Percentiles rank a stretch among this genome's conserved stretches.
Evolutionary conservation across 2,888 invertebrate species (phyloP).

Genomic region (Anagyrus pseudococci): DNA sequence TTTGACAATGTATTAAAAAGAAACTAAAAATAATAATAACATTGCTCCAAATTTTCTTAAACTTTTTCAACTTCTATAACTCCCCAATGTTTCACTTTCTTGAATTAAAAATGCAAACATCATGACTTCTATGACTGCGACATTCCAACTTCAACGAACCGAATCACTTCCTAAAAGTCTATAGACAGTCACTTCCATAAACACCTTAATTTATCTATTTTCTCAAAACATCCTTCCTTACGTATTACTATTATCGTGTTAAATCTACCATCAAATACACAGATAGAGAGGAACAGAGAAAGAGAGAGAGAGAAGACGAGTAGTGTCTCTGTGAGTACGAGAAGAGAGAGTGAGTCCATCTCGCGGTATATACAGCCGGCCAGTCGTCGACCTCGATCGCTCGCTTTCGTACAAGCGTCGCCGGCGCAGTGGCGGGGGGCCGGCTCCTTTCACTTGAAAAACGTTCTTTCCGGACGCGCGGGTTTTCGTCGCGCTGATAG

Average conservation of each 20-base stretch:
- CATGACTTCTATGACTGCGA: no score
- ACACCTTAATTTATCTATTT: neutral
- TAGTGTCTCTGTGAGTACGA: no score
- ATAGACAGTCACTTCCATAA: neutral
- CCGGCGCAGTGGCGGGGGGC: conserved; percentile 34
- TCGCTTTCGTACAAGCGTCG: conserved; percentile 18
- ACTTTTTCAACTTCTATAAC: no score
- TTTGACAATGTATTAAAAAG: no score
- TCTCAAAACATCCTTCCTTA: neutral
- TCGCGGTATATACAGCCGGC: conserved; percentile 1
- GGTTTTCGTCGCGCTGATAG: conserved; percentile 8
- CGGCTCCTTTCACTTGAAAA: conserved; percentile 59
- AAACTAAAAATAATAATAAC: no score
- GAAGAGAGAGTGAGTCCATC: conserved; percentile 2
- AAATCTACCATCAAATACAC: no score
- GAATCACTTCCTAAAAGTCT: no score
- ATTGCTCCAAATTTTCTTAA: no score
- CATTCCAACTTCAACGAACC: no score
- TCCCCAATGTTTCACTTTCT: no score
- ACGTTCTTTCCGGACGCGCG: conserved; percentile 50
- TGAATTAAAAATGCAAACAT: no score
- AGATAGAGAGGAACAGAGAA: neutral
- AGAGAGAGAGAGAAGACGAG: neutral
- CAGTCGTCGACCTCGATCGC: conserved; percentile 56
- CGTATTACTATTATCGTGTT: neutral